Conservation (phyloP, 1,140 invertebrate species). For the Steinernema khuongi region DNA sequence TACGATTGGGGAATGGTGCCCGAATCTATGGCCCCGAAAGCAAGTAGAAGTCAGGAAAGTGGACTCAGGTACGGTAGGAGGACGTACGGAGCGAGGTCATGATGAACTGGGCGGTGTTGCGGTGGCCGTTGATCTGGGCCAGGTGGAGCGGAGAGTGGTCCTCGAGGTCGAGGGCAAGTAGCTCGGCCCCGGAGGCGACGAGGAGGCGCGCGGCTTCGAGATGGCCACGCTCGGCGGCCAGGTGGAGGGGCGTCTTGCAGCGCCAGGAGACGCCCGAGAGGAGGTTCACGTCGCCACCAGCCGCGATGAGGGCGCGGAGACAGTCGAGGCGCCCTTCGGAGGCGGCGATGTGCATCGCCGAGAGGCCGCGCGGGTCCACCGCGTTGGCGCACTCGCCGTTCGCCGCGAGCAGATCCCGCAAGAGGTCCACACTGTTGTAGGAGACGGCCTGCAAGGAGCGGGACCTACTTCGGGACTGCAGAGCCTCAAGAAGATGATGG, state of each 20-base stretch:
- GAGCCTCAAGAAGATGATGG: too few species aligned
- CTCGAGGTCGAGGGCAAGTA: conserved; percentile 66
- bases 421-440: conserved; percentile 81
- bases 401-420: conserved; percentile 70
- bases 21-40: too few species aligned
- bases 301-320: neutral
- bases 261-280: neutral
- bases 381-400: conserved; percentile 70
- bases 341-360: conserved; percentile 77
- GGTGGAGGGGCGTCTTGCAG: conserved; percentile 71
- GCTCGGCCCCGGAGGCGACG: conserved; percentile 68
- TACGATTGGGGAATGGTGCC: conserved; percentile 8
- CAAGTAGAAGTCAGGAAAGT: neutral
- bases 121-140: conserved; percentile 70
- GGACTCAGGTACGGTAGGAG: conserved; percentile 2
- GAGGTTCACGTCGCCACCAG: neutral
- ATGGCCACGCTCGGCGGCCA: conserved; percentile 75
- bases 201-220: conserved; percentile 69
- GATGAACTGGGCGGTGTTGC: conserved; percentile 67
- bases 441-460: conserved; percentile 69
- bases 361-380: conserved; percentile 72
- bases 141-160: conserved; percentile 70
- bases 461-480: neutral
- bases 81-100: conserved; percentile 68
- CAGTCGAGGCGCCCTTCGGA: conserved; percentile 64